Conservation (phyloP, 2,113 vertebrate genomes). For the Beaufortia kweichowensis region DNA sequence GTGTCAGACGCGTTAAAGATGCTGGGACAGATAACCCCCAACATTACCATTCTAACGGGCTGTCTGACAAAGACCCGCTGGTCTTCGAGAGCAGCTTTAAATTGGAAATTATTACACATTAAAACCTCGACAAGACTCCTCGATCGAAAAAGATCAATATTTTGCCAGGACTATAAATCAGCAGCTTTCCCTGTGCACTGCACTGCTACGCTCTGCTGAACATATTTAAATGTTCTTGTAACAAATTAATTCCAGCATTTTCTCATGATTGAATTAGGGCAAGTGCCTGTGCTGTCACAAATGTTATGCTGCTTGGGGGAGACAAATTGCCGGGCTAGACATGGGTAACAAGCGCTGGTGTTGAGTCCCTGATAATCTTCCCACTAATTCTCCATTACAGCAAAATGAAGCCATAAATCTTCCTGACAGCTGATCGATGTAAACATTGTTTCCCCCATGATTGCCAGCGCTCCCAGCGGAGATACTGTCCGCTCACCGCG, state of each 20-base stretch:
- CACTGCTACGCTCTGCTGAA: slow-evolving; percentile 93
- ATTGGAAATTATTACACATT: slow-evolving; percentile 99
- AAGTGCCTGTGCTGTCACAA: slow-evolving; percentile 99
- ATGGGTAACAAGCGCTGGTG: slow-evolving; percentile 99
- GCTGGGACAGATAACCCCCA: slow-evolving; percentile 86
- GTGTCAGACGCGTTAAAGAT: slow-evolving; percentile 93
- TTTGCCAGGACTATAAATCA: slow-evolving; percentile 99
- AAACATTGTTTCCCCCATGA: slow-evolving; percentile 99
- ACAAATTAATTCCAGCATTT: slow-evolving; percentile 99
- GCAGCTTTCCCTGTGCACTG: slow-evolving; percentile 78
- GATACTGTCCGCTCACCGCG: slow-evolving; percentile 97
- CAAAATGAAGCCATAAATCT: slow-evolving; percentile 99
- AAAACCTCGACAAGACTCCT: slow-evolving; percentile 88
- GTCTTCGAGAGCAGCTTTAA: slow-evolving; percentile 99
- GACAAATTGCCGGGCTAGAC: slow-evolving; percentile 99
- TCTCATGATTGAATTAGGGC: slow-evolving; percentile 99
- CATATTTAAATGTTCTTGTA: slow-evolving; percentile 99
- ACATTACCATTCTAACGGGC: slow-evolving; percentile 96
- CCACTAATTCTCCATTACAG: slow-evolving; percentile 99
- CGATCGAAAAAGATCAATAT: slow-evolving; percentile 98
- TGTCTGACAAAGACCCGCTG: slow-evolving; percentile 94
- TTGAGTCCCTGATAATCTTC: slow-evolving; percentile 99
- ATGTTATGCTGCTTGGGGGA: slow-evolving; percentile 97
- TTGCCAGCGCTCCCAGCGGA: slow-evolving; percentile 99
- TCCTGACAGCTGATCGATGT: slow-evolving; percentile 99